These are phyloP conservation scores for Pungitius pungitius DNA, from an alignment of 2,113 vertebrate genomes.

Conservation along the genomic window DNA sequence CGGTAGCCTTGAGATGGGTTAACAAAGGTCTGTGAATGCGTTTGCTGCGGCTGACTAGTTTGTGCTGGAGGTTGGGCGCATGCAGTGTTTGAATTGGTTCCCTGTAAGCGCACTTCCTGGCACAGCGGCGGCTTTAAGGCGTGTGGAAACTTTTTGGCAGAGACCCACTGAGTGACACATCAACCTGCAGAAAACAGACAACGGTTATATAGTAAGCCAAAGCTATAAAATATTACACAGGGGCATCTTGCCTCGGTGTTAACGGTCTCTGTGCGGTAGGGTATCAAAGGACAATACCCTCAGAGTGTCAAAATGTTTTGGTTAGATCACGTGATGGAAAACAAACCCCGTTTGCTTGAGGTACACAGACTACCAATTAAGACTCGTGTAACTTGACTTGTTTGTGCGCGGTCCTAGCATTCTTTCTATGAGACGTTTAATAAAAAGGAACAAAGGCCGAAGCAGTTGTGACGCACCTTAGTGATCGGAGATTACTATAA, in stretches of 20 bases:
- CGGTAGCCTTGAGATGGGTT: background rate
- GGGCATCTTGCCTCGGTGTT: background rate
- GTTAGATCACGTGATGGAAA: conserved; percentile 6
- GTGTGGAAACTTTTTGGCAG: conserved; percentile 9
- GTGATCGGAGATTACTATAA: background rate
- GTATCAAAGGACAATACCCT: conserved; percentile 7
- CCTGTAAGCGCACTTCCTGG: background rate
- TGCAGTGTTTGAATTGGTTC: conserved; percentile 5
- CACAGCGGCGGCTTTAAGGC: background rate
- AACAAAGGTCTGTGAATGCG: conserved; percentile 69
- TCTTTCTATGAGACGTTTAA: background rate
- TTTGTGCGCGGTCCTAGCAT: background rate
- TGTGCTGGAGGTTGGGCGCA: background rate
- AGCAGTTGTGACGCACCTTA: background rate
- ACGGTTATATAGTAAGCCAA: background rate
- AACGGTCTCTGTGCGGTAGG: background rate
- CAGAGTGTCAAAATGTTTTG: conserved; percentile 12
- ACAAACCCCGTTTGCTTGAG: background rate
- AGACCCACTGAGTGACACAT: conserved; percentile 18
- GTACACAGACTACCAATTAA: background rate
- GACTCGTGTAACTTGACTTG: background rate
- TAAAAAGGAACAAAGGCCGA: background rate
- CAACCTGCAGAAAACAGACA: conserved; percentile 46
- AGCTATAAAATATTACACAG: background rate
- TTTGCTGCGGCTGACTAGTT: conserved; percentile 16